Evolutionary conservation across 2,888 invertebrate genomes (phyloP), one percentile per base, ranked within the genome.

Genomic region (Hyles lineata): DNA sequence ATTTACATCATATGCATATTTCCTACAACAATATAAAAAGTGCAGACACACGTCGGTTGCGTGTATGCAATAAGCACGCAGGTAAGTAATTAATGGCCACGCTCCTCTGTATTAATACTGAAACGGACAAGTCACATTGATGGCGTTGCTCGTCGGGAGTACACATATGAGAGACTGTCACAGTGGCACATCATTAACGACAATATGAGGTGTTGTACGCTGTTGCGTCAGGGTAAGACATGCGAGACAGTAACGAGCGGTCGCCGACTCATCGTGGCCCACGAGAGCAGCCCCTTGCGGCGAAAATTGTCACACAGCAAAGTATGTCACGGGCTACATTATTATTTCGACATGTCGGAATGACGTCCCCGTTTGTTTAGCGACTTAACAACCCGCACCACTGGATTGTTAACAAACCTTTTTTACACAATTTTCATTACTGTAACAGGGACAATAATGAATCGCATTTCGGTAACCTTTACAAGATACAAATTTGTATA

Each of bases 191-290:
- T 92, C 94, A 93, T 93, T 94, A 94, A 91, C 83, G 90, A 87
- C 86, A 87, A 89, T 88, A 87, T 82, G 83, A 85, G 84, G 85
- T 78, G 84, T 82, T 80, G 79, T 82, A 83, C 70, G 71, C 69
- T 73, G 75, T 74, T 75, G 74, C 70, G 74, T 76, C 76, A 75
- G 74, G 76, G 81, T 80, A 87, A 85, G 90, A 90, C 90, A 87
- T 88, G 87, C 85, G 89, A 89, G 90, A 91, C 92, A 90, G 90
- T 94, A 94, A 94, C 94, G 92, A 94, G 94, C 90, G 88, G 87
- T 86, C 87, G 88, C 87, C 87, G 84, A 89, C 87, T 92, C 93
- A 92, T 91, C 90, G 90, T 85, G 85, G 88, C 87, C 84, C 82
- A 85, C 82, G 84, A 90, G 90, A 92, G 90, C 89, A 90, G 90